Conservation (phyloP, 2,113 vertebrate species). For the Coracopsis vasa region DNA sequence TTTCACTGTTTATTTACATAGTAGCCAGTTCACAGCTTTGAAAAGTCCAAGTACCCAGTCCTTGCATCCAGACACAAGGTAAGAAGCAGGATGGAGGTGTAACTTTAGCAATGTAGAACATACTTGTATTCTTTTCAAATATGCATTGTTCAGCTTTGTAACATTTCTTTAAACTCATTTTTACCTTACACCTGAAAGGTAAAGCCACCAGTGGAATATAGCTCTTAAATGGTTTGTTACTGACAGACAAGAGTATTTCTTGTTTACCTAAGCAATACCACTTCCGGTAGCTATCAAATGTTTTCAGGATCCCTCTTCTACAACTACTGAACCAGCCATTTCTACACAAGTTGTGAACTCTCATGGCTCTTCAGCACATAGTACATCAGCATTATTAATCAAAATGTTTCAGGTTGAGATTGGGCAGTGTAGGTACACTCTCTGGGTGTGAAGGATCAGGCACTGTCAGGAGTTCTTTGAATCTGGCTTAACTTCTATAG, state of each 20-base stretch:
- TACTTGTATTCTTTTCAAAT: background rate
- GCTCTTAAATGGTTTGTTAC: background rate
- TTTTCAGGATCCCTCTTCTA: background rate
- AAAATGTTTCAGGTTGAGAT: background rate
- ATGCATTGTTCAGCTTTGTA: background rate
- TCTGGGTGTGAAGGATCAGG: background rate
- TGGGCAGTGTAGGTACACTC: background rate
- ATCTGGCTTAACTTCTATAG: background rate
- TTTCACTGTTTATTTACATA: background rate
- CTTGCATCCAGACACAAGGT: background rate
- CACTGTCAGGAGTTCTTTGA: background rate
- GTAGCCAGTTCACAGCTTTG: background rate
- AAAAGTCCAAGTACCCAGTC: background rate
- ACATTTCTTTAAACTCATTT: background rate
- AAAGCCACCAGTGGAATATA: background rate
- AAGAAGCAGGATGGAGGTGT: background rate
- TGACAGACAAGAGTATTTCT: background rate
- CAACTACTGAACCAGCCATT: background rate
- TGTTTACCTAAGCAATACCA: background rate
- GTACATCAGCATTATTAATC: background rate
- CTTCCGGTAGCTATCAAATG: background rate
- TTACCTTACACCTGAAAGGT: background rate
- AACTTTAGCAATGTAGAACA: background rate
- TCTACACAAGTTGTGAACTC: background rate
- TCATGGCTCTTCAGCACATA: background rate